Base-by-base conservation (phyloP, 2,113 vertebrate species). In the Nipponia nippon region DNA sequence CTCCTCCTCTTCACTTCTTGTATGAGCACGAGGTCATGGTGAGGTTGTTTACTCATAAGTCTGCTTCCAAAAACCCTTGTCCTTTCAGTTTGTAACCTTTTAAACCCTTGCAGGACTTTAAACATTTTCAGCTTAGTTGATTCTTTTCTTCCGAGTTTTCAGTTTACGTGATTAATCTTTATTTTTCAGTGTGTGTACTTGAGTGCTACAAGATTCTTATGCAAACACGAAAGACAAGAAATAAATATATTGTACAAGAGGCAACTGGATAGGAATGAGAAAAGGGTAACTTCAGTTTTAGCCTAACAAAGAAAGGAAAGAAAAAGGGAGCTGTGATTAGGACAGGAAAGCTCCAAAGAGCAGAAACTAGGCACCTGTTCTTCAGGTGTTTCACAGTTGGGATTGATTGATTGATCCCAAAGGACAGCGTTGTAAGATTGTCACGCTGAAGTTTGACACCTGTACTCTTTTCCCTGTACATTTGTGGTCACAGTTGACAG, bases 41-140 rank as follows among this genome's bases (percentile, higher is more conserved):
- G 65, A 97, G 92, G 87, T 91, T 97, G 91, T 97, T 98, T 97
- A 94, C 90, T 95, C 16, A 3, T 95, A 94, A 97, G 71, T 67
- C 87, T 95, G 53, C 92, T 97, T 92, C 94, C 96, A 94, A 87
- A 97, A 98, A 96, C 30, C 55, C 76, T 95, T 95, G 96, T 95
- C 95, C 67, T 96, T 97, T 97, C 89, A 73, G 69, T 97, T 96
- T 97, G 69, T 94, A 95, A 96, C 84, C 53, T 96, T 98, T 96
- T 96, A 95, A 98, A 93, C 75, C 38, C 53, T 75, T 77, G 32
- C 13, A 97, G 81, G 83, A 86, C 81, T 92, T 63, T 83, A 86
- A 96, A 86, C 49, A 55, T 95, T 87, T 95, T 96, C 84, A 85
- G 50, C 5, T 92, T 59, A 75, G 92, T 91, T 92, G 70, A 80